These are phyloP conservation scores for Acrocephalus scirpaceus DNA, from an alignment of 2,797 vertebrate species.

Conservation along the genomic window DNA sequence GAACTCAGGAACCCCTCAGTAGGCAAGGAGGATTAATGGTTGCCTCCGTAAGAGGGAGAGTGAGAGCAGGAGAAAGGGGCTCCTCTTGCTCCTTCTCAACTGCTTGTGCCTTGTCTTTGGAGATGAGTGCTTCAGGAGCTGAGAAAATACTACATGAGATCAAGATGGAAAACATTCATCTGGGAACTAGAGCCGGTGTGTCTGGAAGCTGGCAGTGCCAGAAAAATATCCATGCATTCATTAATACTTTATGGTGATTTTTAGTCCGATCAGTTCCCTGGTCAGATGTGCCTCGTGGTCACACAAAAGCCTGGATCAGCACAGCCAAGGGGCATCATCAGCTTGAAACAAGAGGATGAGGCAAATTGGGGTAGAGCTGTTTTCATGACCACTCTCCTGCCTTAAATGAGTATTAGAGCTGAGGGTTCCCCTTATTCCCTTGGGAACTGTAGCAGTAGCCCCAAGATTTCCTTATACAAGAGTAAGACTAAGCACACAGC, in stretches of 20 bases:
- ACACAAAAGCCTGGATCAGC: neutral
- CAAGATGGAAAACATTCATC: neutral
- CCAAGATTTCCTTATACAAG: neutral
- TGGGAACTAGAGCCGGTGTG: neutral
- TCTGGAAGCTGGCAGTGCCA: neutral
- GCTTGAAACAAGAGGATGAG: neutral
- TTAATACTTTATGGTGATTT: neutral
- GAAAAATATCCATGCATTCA: neutral
- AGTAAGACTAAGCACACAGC: neutral
- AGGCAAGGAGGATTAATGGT: neutral
- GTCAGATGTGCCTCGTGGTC: neutral
- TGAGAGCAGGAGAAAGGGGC: rapidly evolving
- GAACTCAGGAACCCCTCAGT: neutral
- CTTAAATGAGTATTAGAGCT: neutral
- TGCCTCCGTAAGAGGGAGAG: neutral
- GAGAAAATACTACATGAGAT: neutral
- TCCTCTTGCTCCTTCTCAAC: neutral
- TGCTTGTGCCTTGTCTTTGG: neutral
- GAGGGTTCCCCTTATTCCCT: neutral
- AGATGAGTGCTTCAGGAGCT: neutral
- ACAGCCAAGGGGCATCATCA: neutral
- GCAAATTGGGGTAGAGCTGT: neutral
- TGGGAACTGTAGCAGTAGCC: neutral
- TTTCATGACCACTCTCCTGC: neutral
- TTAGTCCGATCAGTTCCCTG: neutral